Evolutionary conservation across 2,797 vertebrate species (phyloP).

Genomic region (Platyrinchus mystaceus): DNA sequence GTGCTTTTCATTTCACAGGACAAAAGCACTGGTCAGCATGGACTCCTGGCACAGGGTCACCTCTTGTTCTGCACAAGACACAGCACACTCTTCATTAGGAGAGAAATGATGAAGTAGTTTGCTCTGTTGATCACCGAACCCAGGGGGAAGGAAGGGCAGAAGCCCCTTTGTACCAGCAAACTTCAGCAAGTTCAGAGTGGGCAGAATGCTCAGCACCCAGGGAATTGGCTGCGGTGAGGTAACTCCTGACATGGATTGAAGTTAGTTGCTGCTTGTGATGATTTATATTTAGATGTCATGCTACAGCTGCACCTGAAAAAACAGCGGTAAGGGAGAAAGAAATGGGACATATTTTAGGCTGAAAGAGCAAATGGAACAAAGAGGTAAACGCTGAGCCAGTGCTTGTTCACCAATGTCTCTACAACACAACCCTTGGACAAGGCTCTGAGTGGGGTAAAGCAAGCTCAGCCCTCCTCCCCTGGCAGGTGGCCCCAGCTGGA

Average conservation of each 20-base stretch:
- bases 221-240: background rate
- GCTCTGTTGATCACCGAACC: background rate
- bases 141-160: background rate
- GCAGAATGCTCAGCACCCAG: background rate
- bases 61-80: background rate
- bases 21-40: background rate
- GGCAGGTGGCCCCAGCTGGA: background rate
- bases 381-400: background rate
- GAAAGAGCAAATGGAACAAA: background rate
- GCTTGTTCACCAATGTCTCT: background rate
- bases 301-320: background rate
- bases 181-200: background rate
- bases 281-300: background rate
- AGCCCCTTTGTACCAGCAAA: background rate
- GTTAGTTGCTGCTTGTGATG: background rate
- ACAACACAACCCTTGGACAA: accelerated
- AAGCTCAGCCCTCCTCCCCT: background rate
- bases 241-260: background rate
- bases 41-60: background rate
- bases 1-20: background rate
- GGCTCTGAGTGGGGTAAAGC: accelerated
- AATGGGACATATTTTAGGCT: background rate
- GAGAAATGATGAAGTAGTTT: background rate
- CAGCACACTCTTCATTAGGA: background rate
- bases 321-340: background rate